phyloP scores from a whole-genome alignment of 1,140 invertebrate genomes.

The Drosophila azteca region DNA sequence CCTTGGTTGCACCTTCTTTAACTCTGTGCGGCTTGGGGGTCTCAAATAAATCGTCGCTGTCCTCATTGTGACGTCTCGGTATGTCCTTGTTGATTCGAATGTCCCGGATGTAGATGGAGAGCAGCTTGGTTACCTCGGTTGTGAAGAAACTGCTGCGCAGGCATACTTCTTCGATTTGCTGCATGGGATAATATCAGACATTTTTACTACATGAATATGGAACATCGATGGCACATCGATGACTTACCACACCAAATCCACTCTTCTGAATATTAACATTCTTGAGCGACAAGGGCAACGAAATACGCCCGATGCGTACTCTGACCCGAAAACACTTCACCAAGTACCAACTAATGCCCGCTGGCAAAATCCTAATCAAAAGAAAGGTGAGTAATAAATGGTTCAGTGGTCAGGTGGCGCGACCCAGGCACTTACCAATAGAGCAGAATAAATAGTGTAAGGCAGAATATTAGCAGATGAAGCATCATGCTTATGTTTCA shows the following conservation, averaged over 20 bases:
- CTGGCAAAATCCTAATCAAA: slow-evolving; percentile 86
- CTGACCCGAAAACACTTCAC: slow-evolving; percentile 87
- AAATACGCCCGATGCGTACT: slow-evolving; percentile 87
- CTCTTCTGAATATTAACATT: slow-evolving; percentile 88
- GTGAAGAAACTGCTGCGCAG: slow-evolving; percentile 95
- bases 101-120: slow-evolving; percentile 92
- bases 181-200: slow-evolving; percentile 18
- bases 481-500: slow-evolving; percentile 57
- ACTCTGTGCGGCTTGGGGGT: slow-evolving; percentile 68
- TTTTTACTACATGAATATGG: neutral
- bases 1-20: slow-evolving; percentile 47
- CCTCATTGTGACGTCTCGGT: slow-evolving; percentile 77
- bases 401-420: slow-evolving; percentile 1
- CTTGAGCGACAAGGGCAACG: slow-evolving; percentile 86
- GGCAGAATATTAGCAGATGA: slow-evolving; percentile 61
- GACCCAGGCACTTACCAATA: slow-evolving; percentile 65
- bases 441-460: slow-evolving; percentile 64
- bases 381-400: slow-evolving; percentile 15
- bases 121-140: slow-evolving; percentile 93
- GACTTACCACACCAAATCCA: slow-evolving; percentile 88
- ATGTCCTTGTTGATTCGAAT: slow-evolving; percentile 93
- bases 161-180: slow-evolving; percentile 94
- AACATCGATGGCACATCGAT: neutral
- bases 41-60: slow-evolving; percentile 42
- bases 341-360: slow-evolving; percentile 87